phyloP scores from a whole-genome alignment of 2,113 vertebrate species.

The Egretta garzetta region DNA sequence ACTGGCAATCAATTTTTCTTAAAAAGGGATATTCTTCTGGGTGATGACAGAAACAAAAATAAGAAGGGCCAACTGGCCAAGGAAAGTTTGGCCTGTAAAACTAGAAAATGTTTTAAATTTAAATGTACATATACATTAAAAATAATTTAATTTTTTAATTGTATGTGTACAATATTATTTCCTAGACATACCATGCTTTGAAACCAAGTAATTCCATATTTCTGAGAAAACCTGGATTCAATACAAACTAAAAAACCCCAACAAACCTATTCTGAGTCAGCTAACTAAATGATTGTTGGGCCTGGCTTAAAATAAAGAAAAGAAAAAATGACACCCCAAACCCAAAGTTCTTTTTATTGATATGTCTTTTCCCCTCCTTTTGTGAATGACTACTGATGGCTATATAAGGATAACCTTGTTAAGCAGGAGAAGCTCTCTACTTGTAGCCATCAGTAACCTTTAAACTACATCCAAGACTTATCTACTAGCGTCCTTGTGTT shows the following conservation, averaged over 20 bases:
- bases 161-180: not conserved
- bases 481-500: not conserved
- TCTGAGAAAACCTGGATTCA: not conserved
- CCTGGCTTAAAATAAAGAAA: not conserved
- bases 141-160: not conserved
- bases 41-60: not conserved
- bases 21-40: not conserved
- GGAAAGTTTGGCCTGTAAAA: not conserved
- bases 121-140: not conserved
- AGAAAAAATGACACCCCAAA: rapidly evolving
- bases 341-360: not conserved
- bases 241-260: not conserved
- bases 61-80: not conserved
- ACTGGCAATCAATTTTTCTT: not conserved
- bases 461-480: not conserved
- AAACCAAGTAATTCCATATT: not conserved
- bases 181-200: not conserved
- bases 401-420: not conserved
- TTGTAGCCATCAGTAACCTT: not conserved
- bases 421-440: not conserved
- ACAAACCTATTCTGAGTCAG: not conserved
- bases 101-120: not conserved
- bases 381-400: not conserved
- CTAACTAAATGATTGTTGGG: not conserved
- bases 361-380: not conserved